These are phyloP conservation scores for Neria commutata DNA, from an alignment of 2,888 invertebrate species.

Conservation along the genomic window DNA sequence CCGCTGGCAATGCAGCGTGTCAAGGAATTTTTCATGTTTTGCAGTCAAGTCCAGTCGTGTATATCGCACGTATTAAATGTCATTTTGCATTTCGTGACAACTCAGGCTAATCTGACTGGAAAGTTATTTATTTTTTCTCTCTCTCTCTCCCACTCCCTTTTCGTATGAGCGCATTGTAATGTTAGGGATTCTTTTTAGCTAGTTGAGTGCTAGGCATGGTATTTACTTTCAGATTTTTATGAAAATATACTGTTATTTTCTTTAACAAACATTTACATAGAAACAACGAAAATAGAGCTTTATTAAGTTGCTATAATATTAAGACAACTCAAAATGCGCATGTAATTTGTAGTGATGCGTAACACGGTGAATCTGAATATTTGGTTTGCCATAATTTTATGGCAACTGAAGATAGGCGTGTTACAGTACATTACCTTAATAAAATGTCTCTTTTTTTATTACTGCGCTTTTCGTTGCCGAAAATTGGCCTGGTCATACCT, in stretches of 20 bases:
- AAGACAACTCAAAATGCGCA: neutral
- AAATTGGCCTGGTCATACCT: too few relatives aligned
- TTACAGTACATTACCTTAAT: too few relatives aligned
- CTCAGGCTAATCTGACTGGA: constrained; percentile 60
- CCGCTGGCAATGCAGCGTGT: constrained; percentile 29
- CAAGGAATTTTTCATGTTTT: constrained; percentile 56
- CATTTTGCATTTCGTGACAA: constrained; percentile 60
- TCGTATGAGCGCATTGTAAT: neutral
- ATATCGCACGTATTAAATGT: constrained; percentile 52
- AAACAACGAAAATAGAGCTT: neutral
- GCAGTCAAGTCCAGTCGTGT: constrained; percentile 55
- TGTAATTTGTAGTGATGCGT: too few relatives aligned
- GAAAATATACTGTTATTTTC: neutral
- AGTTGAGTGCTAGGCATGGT: neutral
- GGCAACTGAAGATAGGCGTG: too few relatives aligned
- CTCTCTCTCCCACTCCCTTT: neutral
- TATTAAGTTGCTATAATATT: neutral
- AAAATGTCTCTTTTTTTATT: too few relatives aligned
- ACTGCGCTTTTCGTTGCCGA: too few relatives aligned
- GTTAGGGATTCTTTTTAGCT: constrained; percentile 26
- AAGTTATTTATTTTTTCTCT: constrained; percentile 47
- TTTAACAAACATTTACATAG: neutral
- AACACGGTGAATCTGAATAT: too few relatives aligned
- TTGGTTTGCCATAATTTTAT: neutral
- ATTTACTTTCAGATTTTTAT: neutral